Evolutionary conservation across 2,113 vertebrate species (phyloP), one percentile per base, ranked within the genome.

Genomic region (Spheniscus mendiculus): DNA sequence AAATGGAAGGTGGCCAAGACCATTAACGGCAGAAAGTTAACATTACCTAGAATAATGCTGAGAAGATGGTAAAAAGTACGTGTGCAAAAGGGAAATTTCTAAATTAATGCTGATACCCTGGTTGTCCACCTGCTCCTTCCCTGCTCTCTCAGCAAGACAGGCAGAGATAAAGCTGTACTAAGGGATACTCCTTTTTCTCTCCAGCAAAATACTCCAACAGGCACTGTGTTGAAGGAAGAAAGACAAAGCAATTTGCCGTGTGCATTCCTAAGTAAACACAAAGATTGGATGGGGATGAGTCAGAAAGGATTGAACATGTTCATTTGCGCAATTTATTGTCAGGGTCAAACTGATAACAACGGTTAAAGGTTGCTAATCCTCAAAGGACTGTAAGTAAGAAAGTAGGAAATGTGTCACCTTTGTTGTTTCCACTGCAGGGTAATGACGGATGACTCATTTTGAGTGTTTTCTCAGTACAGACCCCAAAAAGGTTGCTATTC

Each of bases 31-130:
- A 72, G 50, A 11, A 73, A 32, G 59, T 21, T 77, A 32, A 9
- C 0, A 1, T n/a, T 17, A 34, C 4, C 50, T 22, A 11, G 23
- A 77, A 61, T 6, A 80, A 62, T 3, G 34, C 36, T 52, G 49
- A 29, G 70, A 55, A 82, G 21, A 50, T 25, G n/a, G 23, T 22
- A 3, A 3, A 27, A 83, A 84, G 47, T 34, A 18, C 0, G 0
- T 2, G 15, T 17, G 7, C 17, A 62, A 90, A 92, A 63, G 52
- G 45, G 65, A 66, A 83, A 70, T 62, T 22, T 50, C 59, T 66
- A 30, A 53, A 38, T 23, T n/a, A 40, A 40, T 2, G 8, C 67
- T 23, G n/a, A 63, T 40, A 9, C 12, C 55, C 26, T 27, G 42
- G 36, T 9, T 67, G 61, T 32, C 32, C 40, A 8, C 20, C 59